Evolutionary conservation across 2,888 invertebrate genomes (phyloP).

Genomic region (Argyresthia albistria): DNA sequence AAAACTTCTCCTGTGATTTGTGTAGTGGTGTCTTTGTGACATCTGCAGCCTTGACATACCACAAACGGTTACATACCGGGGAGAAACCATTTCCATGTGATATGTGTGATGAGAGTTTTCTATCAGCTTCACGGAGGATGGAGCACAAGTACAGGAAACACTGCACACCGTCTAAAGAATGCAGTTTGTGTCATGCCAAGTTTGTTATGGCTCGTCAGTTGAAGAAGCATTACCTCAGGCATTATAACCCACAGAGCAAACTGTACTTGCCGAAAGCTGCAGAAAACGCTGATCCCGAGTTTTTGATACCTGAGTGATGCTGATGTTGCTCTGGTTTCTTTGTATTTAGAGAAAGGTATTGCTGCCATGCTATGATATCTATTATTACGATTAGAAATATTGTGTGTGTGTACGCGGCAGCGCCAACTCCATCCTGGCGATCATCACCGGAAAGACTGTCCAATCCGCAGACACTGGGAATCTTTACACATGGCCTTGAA

Average conservation of each 20-base stretch:
- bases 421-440: too few species aligned
- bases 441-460: too few species aligned
- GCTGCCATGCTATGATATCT: too few species aligned
- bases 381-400: too few species aligned
- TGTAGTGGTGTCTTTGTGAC: constrained; percentile 50
- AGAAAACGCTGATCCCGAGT: too few species aligned
- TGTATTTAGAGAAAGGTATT: too few species aligned
- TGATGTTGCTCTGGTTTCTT: too few species aligned
- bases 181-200: constrained; percentile 48
- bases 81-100: constrained; percentile 56
- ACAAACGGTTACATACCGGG: constrained; percentile 54
- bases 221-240: constrained; percentile 45
- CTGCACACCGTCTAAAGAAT: constrained; percentile 45
- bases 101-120: constrained; percentile 46
- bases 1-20: constrained; percentile 48
- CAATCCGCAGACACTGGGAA: too few species aligned
- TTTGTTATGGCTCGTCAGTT: constrained; percentile 55
- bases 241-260: constrained; percentile 50
- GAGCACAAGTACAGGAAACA: constrained; percentile 60
- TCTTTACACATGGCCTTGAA: too few species aligned
- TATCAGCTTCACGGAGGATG: constrained; percentile 55
- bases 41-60: constrained; percentile 55
- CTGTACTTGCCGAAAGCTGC: constrained; percentile 20
- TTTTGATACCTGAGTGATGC: too few species aligned
- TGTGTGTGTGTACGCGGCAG: too few species aligned